Conservation (phyloP, 1,140 invertebrate species). For the Pomacea maculata region DNA sequence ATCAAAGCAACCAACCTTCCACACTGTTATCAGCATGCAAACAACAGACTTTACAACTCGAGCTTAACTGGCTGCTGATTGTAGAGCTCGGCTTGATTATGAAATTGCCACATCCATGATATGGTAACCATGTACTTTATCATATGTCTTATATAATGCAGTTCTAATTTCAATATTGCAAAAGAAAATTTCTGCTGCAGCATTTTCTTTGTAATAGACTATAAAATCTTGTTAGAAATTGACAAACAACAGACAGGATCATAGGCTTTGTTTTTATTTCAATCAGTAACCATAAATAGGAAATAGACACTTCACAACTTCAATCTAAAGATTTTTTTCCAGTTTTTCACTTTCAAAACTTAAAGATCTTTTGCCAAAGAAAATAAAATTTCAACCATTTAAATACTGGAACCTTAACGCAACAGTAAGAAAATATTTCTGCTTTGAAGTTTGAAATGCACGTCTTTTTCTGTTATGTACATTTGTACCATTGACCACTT, state of each 20-base stretch:
- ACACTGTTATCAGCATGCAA: no score
- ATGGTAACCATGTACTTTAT: not conserved
- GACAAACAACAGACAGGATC: not conserved
- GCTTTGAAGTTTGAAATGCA: not conserved
- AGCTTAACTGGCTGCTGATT: no score
- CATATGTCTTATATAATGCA: not conserved
- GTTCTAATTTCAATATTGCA: not conserved
- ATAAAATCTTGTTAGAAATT: no score
- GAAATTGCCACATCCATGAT: no score
- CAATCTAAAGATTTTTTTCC: slow-evolving; percentile 7
- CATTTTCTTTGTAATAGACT: slow-evolving; percentile 23
- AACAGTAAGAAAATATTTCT: slow-evolving; percentile 2
- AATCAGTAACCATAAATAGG: slow-evolving; percentile 19
- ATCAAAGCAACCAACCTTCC: no score
- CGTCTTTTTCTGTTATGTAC: no score
- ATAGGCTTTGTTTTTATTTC: slow-evolving; percentile 16
- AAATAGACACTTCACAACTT: slow-evolving; percentile 27
- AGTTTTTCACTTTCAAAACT: not conserved
- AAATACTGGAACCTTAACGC: not conserved
- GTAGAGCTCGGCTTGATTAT: no score
- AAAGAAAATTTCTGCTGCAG: not conserved
- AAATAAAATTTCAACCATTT: slow-evolving; percentile 10
- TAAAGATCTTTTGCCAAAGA: not conserved
- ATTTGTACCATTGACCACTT: no score
- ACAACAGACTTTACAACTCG: no score